phyloP scores from a whole-genome alignment of 2,888 invertebrate genomes.

The Lasioglossum morio region DNA sequence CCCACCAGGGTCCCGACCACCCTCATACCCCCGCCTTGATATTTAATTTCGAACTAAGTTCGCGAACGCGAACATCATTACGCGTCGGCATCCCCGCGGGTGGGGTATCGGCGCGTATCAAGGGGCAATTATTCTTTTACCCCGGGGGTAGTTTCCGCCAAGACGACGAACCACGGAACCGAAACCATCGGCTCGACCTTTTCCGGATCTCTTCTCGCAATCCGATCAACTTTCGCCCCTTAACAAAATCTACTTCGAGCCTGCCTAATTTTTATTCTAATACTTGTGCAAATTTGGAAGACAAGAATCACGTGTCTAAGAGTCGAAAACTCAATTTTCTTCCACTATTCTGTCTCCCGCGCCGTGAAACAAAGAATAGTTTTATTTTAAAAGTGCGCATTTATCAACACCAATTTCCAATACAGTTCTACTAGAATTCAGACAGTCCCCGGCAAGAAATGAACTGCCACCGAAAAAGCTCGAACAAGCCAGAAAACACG shows the following conservation, averaged over 20 bases:
- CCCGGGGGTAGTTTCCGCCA: conserved; percentile 61
- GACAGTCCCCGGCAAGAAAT: background rate
- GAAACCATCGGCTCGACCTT: conserved; percentile 11
- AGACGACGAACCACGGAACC: conserved; percentile 31
- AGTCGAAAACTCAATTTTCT: no score
- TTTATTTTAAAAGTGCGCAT: no score
- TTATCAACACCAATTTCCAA: no score
- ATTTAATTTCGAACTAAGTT: conserved; percentile 81
- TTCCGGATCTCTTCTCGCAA: background rate
- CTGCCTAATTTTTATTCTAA: no score
- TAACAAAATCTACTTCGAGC: background rate
- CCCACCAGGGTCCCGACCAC: conserved; percentile 26
- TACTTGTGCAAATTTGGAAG: no score
- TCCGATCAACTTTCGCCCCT: background rate
- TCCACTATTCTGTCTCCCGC: no score
- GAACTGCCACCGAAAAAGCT: background rate
- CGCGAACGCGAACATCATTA: conserved; percentile 74
- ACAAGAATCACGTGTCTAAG: no score
- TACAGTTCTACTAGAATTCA: no score
- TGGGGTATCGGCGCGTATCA: conserved; percentile 76
- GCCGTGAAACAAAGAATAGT: no score
- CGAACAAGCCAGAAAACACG: background rate
- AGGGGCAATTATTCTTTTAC: conserved; percentile 76
- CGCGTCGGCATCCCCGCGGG: conserved; percentile 68
- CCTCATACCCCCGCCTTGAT: conserved; percentile 69